Evolutionary conservation across 2,888 invertebrate genomes (phyloP), one percentile per base, ranked within the genome.

Genomic region (Ophioninae sp.): DNA sequence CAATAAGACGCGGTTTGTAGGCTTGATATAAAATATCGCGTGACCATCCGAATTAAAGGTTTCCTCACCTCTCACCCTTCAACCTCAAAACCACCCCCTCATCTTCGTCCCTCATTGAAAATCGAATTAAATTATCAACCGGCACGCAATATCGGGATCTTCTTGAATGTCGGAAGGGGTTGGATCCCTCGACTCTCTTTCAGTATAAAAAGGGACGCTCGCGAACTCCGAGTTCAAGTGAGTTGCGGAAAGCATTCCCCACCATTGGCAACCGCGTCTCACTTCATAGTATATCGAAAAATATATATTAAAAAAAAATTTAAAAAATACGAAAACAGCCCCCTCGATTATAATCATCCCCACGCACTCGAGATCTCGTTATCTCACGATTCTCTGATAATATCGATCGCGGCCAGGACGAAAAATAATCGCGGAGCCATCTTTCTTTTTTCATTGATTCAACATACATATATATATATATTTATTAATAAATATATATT

Each of bases 71-170:
- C 7, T 50, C 50, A 17, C 13, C 17, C 50, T 50, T 5, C 30
- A 30, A 30, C 17, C 17, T 50, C 50, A 17, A 6, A 6, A 2
- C 17, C 44, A 13, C 44, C 0, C 17, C 50, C 0, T 0, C 50
- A 13, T 17, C 50, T 17, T 17, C 6, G 6, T 50, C 50, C 17
- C 50, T 50, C 50, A 50, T 50, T 86, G 17, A 17, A 90, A 92
- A 93, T 93, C 89, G 88, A 91, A 92, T 93, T 93, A 93, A 90
- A 90, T 88, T 89, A 89, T 93, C 90, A 92, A 86, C 87, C 79
- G 84, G 75, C 93, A 93, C 92, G 93, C 92, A 81, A 93, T 88
- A 50, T 87, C 84, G 69, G 86, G 87, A 90, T 90, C 87, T 69
- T 68, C 44, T 41, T 86, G 84, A 86, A 73, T 68, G 81, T 81